A percentile compares a stretch with the other conserved stretches of the same genome.
phyloP scores from a whole-genome alignment of 2,888 invertebrate genomes.

The Cephus nigrinus region DNA sequence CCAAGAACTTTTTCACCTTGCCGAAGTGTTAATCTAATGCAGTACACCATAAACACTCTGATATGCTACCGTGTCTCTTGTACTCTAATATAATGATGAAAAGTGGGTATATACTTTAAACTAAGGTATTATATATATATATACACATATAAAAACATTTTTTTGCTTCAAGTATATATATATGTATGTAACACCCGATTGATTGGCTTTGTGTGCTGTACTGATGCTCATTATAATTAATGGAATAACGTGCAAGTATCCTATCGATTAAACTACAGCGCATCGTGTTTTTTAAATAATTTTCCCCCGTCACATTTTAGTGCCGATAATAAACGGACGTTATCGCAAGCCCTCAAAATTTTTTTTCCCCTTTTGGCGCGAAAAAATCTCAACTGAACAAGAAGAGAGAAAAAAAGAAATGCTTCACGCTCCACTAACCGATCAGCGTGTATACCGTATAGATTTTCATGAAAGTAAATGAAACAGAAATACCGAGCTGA shows the following conservation, averaged over 20 bases:
- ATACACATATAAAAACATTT: no score
- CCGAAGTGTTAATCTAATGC: neutral
- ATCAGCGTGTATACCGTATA: neutral
- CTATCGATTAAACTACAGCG: neutral
- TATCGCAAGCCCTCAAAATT: neutral
- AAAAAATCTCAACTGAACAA: neutral
- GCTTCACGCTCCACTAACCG: neutral
- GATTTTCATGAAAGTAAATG: neutral
- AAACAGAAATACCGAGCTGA: neutral
- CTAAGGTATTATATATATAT: no score
- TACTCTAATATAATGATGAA: neutral
- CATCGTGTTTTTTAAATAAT: neutral
- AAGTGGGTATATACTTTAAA: neutral
- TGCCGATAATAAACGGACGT: neutral
- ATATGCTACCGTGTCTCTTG: neutral
- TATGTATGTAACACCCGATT: neutral
- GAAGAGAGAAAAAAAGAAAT: neutral
- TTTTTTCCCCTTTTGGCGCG: neutral
- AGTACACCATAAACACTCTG: neutral
- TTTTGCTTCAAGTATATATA: no score
- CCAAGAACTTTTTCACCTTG: neutral
- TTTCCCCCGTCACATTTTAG: neutral
- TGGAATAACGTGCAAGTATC: neutral
- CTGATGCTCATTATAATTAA: neutral
- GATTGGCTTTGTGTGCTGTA: neutral